Conservation (phyloP, 2,113 vertebrate genomes). For the Dasypus novemcinctus region DNA sequence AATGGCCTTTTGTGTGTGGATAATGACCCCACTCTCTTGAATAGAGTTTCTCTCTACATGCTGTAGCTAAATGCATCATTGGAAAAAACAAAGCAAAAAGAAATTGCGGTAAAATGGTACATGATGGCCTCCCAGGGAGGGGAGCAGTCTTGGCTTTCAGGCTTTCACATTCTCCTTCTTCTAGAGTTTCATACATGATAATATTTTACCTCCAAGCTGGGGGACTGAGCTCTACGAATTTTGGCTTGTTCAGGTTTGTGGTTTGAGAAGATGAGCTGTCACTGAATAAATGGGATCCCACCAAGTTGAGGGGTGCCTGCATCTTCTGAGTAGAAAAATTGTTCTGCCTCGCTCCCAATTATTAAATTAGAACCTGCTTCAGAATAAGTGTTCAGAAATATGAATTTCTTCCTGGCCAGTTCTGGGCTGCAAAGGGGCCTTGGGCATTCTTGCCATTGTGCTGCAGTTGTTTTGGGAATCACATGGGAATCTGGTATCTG, state of each 20-base stretch:
- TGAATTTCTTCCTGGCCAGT: not conserved
- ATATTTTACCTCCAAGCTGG: not conserved
- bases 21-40: constrained; percentile 71
- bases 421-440: not conserved
- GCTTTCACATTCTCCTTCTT: constrained; percentile 13
- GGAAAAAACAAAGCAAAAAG: constrained; percentile 69
- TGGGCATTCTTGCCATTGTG: not conserved
- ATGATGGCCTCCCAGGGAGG: constrained; percentile 18
- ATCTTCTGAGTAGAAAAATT: not conserved
- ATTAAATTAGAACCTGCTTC: not conserved
- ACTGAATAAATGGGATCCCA: not conserved
- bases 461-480: not conserved
- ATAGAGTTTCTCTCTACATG: constrained; percentile 49
- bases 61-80: constrained; percentile 66
- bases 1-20: constrained; percentile 75
- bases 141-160: not conserved
- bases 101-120: constrained; percentile 62
- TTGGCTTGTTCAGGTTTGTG: not conserved
- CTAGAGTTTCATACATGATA: not conserved
- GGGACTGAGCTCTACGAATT: not conserved
- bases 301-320: not conserved
- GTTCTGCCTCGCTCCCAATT: not conserved
- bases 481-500: not conserved
- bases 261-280: constrained; percentile 3
- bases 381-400: not conserved